phyloP scores from a whole-genome alignment of 1,140 invertebrate species.

The Brachionus rotundiformis region DNA sequence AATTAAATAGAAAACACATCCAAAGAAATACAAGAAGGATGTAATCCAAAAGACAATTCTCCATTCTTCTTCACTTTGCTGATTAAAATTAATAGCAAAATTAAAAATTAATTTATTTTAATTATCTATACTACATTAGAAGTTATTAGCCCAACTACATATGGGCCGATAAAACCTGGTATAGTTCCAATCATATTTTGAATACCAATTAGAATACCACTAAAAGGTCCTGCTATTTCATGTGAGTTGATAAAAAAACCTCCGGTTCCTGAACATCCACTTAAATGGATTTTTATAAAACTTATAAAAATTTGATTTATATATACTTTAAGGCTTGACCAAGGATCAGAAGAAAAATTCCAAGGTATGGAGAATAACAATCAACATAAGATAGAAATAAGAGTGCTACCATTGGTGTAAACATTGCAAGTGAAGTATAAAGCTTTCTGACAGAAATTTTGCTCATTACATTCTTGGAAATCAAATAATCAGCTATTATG shows the following conservation, averaged over 20 bases:
- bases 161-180: constrained; percentile 25
- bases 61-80: constrained; percentile 47
- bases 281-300: background rate
- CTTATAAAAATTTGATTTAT: background rate
- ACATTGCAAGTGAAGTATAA: background rate
- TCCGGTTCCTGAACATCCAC: constrained; percentile 11
- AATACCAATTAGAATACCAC: constrained; percentile 41
- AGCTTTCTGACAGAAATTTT: constrained; percentile 16
- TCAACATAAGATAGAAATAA: constrained; percentile 6
- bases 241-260: constrained; percentile 27
- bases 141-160: constrained; percentile 18
- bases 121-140: background rate
- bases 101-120: background rate
- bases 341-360: constrained; percentile 10
- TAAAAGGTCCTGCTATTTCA: constrained; percentile 40
- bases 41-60: constrained; percentile 41
- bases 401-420: background rate
- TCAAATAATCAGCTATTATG: constrained; percentile 9
- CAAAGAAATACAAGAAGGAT: constrained; percentile 24
- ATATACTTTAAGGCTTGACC: constrained; percentile 43
- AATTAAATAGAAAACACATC: constrained; percentile 15
- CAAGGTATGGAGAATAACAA: constrained; percentile 14
- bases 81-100: background rate
- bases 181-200: constrained; percentile 42
- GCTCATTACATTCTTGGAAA: background rate